Evolutionary conservation across 2,113 vertebrate genomes (phyloP).

Genomic region (Balaenoptera acutorostrata): DNA sequence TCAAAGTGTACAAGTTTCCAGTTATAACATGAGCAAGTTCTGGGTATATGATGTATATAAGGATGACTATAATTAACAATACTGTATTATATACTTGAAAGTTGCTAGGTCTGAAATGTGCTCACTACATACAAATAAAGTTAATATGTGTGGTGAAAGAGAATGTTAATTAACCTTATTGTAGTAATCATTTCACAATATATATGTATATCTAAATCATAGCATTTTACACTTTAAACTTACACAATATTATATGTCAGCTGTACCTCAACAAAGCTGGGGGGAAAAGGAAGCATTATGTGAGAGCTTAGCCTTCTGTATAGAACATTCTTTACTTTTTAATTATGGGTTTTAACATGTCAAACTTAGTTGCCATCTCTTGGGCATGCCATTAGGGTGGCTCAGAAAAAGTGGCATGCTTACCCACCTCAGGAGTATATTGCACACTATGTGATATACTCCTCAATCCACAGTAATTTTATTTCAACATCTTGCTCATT

Average conservation of each 20-base stretch:
- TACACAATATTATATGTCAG: not conserved
- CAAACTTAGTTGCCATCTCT: not conserved
- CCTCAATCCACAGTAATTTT: not conserved
- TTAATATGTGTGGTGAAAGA: not conserved
- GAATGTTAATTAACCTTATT: not conserved
- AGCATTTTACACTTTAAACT: not conserved
- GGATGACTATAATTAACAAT: not conserved
- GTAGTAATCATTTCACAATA: not conserved
- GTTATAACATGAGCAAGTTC: not conserved
- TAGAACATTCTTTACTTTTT: not conserved
- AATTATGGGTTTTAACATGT: not conserved
- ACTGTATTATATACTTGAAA: not conserved
- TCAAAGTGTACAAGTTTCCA: not conserved
- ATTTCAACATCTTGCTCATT: not conserved
- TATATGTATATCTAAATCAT: not conserved
- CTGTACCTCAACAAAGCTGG: not conserved
- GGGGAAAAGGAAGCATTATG: not conserved
- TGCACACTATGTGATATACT: not conserved
- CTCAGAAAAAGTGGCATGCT: not conserved
- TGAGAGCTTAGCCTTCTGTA: not conserved
- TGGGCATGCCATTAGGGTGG: not conserved
- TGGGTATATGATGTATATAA: too few relatives aligned
- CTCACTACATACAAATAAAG: not conserved
- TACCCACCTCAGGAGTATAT: not conserved
- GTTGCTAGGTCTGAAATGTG: not conserved